Percentiles rank a stretch among this genome's conserved stretches.
phyloP scores from a whole-genome alignment of 1,140 invertebrate genomes.

The Eurosta solidaginis region DNA sequence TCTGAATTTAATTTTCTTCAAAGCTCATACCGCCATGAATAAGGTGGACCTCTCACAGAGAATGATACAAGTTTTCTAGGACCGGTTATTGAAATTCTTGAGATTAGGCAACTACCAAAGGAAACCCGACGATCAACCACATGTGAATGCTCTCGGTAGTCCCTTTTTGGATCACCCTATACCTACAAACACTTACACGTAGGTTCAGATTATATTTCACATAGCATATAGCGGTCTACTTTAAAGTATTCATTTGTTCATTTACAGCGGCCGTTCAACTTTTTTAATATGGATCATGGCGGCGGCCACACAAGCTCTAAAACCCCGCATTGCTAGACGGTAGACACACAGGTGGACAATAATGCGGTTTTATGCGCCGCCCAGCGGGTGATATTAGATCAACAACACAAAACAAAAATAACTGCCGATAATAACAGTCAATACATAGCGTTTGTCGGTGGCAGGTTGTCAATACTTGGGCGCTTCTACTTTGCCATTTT shows the following conservation, averaged over 20 bases:
- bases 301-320: slow-evolving; percentile 1
- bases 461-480: slow-evolving; percentile 14
- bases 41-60: too few species aligned
- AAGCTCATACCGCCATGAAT: too few species aligned
- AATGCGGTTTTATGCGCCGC: neutral
- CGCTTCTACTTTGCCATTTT: neutral
- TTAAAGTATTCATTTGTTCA: neutral
- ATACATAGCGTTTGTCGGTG: neutral
- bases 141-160: too few species aligned
- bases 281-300: neutral
- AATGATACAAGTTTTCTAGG: too few species aligned
- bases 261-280: neutral
- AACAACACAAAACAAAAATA: neutral
- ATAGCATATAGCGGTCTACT: neutral
- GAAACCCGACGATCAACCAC: too few species aligned
- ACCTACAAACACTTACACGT: neutral
- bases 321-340: neutral
- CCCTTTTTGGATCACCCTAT: too few species aligned
- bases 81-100: too few species aligned
- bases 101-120: too few species aligned
- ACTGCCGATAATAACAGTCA: neutral
- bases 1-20: too few species aligned
- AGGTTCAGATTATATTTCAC: neutral
- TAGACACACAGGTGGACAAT: slow-evolving; percentile 1
- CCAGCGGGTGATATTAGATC: neutral